A percentile compares a stretch with the other conserved stretches of the same genome.
phyloP scores from a whole-genome alignment of 2,888 invertebrate species.

The Hirtodrosophila duncani region DNA sequence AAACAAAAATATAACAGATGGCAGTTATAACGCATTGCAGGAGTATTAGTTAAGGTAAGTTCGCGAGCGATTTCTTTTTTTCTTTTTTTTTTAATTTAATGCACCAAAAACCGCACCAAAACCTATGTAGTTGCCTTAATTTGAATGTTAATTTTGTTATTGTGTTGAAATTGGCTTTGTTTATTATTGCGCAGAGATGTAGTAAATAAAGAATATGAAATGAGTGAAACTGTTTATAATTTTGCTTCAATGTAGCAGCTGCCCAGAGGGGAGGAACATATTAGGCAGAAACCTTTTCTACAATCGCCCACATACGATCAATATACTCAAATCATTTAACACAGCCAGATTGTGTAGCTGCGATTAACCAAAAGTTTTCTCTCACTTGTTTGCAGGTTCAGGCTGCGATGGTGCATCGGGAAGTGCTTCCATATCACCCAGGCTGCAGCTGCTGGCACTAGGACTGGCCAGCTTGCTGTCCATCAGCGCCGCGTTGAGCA shows the following conservation, averaged over 20 bases:
- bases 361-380: constrained; percentile 17
- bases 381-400: constrained; percentile 49
- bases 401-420: constrained; percentile 58
- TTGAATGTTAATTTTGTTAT: constrained; percentile 37
- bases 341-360: neutral
- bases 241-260: constrained; percentile 33
- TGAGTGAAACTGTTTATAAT: constrained; percentile 22
- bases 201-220: constrained; percentile 7
- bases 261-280: constrained; percentile 18
- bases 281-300: constrained; percentile 14
- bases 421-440: constrained; percentile 58
- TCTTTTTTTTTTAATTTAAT: constrained; percentile 31
- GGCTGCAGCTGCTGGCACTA: constrained; percentile 39
- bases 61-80: constrained; percentile 53
- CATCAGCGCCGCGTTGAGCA: constrained; percentile 35
- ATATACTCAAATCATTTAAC: constrained; percentile 30
- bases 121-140: no score
- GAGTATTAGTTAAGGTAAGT: constrained; percentile 71
- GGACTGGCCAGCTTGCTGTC: constrained; percentile 40
- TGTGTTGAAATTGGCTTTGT: constrained; percentile 15
- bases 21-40: constrained; percentile 48
- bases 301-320: constrained; percentile 34
- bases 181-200: constrained; percentile 1
- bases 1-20: constrained; percentile 33
- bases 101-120: constrained; percentile 67